These are phyloP conservation scores for Drosophila teissieri DNA, from an alignment of 1,140 invertebrate species.

Conservation along the genomic window DNA sequence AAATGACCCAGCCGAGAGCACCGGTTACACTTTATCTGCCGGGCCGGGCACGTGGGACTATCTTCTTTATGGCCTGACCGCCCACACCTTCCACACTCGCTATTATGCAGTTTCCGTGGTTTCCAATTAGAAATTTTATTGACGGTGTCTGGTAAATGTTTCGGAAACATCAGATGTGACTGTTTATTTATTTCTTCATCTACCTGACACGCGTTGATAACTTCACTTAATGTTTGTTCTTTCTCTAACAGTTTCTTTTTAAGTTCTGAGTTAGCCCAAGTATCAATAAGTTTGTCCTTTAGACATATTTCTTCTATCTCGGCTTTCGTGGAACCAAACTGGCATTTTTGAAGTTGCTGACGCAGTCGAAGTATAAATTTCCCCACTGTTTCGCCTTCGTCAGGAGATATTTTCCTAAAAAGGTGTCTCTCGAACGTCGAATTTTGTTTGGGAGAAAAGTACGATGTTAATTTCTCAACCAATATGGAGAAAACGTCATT, in stretches of 20 bases:
- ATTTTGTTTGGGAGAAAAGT: background rate
- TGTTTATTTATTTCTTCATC: constrained; percentile 10
- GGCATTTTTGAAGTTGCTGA: background rate
- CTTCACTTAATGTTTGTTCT: constrained; percentile 8
- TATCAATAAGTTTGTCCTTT: too few species aligned
- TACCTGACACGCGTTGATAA: constrained; percentile 6
- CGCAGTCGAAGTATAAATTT: constrained; percentile 4
- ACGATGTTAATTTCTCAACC: background rate
- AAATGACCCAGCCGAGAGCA: background rate
- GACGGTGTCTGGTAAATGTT: background rate
- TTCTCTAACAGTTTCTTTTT: constrained; percentile 14
- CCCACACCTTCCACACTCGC: too few species aligned
- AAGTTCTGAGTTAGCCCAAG: background rate
- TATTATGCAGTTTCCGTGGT: too few species aligned
- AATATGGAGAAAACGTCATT: background rate
- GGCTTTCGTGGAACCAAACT: background rate
- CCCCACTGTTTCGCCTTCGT: background rate
- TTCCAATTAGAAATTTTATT: background rate
- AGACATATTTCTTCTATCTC: background rate
- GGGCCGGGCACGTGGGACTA: background rate
- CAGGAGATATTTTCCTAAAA: background rate
- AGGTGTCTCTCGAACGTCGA: background rate
- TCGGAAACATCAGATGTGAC: background rate
- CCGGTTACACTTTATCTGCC: background rate
- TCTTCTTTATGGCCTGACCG: too few species aligned